Base-by-base conservation (phyloP, 2,113 vertebrate genomes). In the Noturus placidus region DNA sequence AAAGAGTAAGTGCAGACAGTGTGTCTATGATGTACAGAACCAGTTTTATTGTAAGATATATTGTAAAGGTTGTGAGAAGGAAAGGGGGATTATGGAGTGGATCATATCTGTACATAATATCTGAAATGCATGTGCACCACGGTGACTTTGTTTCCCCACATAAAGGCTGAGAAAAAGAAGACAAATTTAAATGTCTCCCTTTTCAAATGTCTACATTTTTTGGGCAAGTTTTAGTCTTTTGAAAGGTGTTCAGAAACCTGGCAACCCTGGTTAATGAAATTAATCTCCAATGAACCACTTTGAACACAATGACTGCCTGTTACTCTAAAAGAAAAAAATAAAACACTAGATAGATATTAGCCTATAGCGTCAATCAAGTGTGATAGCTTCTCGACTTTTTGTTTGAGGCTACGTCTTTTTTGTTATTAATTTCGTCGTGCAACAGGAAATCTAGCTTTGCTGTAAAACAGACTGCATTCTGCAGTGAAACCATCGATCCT, bases 401-500 rank as follows among this genome's bases (percentile, higher is more conserved):
- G 52, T 78, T 78, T 30, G 46, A 54, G 27, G 5, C 50, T 17
- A 15, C 9, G 50, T 35, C 79, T 82, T 82, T 82, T 82, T 82
- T 82, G 42, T 61, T 82, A 81, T 61, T 82, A 59, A 81, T 1
- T 19, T 35, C 4, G 5, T 59, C 54, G 33, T 59, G 56, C 20
- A 38, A 38, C 27, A 78, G 33, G 14, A 61, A 25, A 82, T 15
- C 79, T 2, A 82, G 56, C 27, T 0, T 13, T 8, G 46, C 46
- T 54, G 46, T 78, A 54, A 67, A 84, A 84, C 46, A 30, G 74
- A n/a, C 42, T 35, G 15, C 5, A 5, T n/a, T 54, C 46, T 82
- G 25, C 59, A n/a, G 38, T 30, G 25, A 67, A 84, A 84, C 50
- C 42, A 67, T 83, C 63, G 70, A 52, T 84, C 61, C 82, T 52